Evolutionary conservation across 2,888 invertebrate species (phyloP), one percentile per base, ranked within the genome.

Genomic region (Pollenia labialis): DNA sequence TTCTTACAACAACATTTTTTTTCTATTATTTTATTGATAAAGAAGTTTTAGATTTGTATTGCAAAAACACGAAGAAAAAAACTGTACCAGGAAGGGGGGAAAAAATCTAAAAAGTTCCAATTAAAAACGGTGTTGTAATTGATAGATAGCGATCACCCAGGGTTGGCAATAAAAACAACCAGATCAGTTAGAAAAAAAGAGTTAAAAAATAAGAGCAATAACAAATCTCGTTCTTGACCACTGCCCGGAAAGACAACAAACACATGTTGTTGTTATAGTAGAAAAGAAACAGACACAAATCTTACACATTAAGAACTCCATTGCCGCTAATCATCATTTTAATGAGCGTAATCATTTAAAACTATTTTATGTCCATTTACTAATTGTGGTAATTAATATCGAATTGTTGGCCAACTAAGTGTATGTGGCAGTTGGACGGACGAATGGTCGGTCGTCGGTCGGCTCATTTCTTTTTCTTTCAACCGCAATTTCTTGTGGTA

Each of bases 381-480:
- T 87, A 87, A 87, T 87, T 87, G 87, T 81, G 77, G 84, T 72
- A 81, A 87, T 87, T 87, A 87, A 87, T 87, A 87, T 87, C 68
- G 64, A 81, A 77, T 62, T 74, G 60, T 60, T 80, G 79, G 64
- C 58, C 72, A 66, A 58, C 32, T 52, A 16, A 23, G n/a, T 64
- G 18, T 54, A 68, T 76, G 44, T 54, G 52, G 52, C 52, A 44
- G 74, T 16, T 23, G 23, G 58, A 32, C 32, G 32, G 32, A 32
- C 32, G 32, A 6, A 6, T 32, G 60, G 58, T 40, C 50, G 68
- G 52, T 62, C 40, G 58, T 40, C 50, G 68, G 52, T 62, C 40
- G 60, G 50, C 56, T 80, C 16, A 54, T 60, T 60, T 68, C 32
- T 68, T 56, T 56, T 74, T 50, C 18, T 52, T 62, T 32, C 32